Percentiles rank a stretch among this genome's conserved stretches.
phyloP scores from a whole-genome alignment of 2,888 invertebrate species.

The Kryphioiulus occultus region DNA sequence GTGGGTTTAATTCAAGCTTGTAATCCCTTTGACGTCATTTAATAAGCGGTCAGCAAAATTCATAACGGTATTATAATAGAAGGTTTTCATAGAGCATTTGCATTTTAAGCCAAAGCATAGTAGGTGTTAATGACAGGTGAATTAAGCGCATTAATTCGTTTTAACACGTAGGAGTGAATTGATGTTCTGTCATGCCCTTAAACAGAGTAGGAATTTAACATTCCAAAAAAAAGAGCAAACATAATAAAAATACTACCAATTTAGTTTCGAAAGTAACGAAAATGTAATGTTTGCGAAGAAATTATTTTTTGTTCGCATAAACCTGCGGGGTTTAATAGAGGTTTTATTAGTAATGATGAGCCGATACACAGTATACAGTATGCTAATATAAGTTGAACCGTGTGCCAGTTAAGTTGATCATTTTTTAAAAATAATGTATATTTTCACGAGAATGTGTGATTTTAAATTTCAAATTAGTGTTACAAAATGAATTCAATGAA shows the following conservation, averaged over 20 bases:
- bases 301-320: neutral
- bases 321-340: neutral
- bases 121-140: neutral
- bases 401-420: too few species aligned
- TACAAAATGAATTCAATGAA: too few species aligned
- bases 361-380: too few species aligned
- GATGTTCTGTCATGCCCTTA: neutral
- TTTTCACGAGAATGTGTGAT: too few species aligned
- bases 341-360: neutral
- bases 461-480: too few species aligned
- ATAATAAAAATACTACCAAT: neutral
- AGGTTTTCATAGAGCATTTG: neutral
- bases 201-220: neutral
- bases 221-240: neutral
- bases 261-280: neutral
- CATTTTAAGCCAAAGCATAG: neutral
- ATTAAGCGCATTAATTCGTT: neutral
- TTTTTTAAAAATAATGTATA: too few species aligned
- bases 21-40: constrained; percentile 9
- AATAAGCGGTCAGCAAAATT: neutral
- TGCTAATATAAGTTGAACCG: too few species aligned
- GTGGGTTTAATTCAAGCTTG: neutral
- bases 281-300: neutral
- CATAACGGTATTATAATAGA: neutral
- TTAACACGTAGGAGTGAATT: neutral